Base-by-base conservation (phyloP, 2,888 invertebrate genomes). In the Euspilapteryx auroguttella region DNA sequence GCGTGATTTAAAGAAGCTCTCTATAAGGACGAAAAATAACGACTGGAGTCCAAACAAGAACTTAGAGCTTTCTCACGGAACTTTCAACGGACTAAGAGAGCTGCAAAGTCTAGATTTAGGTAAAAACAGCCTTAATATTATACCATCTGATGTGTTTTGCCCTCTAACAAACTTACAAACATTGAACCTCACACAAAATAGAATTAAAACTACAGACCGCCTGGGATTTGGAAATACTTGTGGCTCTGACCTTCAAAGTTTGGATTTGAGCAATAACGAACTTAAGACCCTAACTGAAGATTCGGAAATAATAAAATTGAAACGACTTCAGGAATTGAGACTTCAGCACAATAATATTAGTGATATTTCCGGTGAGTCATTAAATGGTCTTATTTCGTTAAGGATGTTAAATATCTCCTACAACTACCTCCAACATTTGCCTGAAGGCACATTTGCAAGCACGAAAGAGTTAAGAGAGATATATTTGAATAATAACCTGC, bases 401-500 rank as follows among this genome's bases (percentile, higher is more conserved):
- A 81, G 88, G 41, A 82, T 88, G 34, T 75, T 96, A 37, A 93
- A 95, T 65, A 75, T 94, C 45, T 90, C 93, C 31, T 86, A 87
- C 61, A 96, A 96, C 64, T 82, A 83, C 43, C 69, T 96, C 44
- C 86, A 85, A 43, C 81, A 81, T 22, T 66, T 95, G 54, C 94
- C 94, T 5, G 85, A 88, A 43, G 87, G 87, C 35, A 75, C 93
- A 34, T 92, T 95, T 50, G 82, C 87, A 28, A 86, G 86, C 48
- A 87, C 87, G 42, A 83, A 87, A 45, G 91, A 92, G 57, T 73
- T 91, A 39, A 82, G 88, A 37, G 91, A 92, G 68, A 81, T 93
- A 41, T 88, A 91, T 68, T 77, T 92, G 47, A 88, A 91, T 61
- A 86, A 89, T 76, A 95, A 95, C 66, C 85, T 87, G 45, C 75